Conservation (phyloP, 64 coral and sea anemone genomes). For the Dendrophyllia cribrosa region DNA sequence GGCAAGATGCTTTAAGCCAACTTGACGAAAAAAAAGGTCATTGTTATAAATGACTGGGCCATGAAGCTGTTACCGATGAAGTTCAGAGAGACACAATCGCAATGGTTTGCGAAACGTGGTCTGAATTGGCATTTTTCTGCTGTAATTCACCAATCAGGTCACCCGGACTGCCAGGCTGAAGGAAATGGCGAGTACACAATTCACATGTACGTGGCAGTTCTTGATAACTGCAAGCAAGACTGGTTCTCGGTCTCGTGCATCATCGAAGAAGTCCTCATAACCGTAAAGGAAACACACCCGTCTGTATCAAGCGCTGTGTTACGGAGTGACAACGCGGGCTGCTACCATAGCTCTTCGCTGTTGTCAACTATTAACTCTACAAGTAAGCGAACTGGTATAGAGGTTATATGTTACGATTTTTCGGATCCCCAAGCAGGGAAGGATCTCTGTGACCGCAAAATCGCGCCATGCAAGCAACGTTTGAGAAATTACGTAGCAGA, state of each 20-base stretch:
- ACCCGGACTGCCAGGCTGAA: constrained; percentile 22
- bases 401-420: constrained; percentile 65
- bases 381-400: constrained; percentile 35
- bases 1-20: constrained; percentile 15
- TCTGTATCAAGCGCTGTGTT: constrained; percentile 57
- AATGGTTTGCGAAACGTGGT: constrained; percentile 60
- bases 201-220: constrained; percentile 37
- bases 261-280: constrained; percentile 63
- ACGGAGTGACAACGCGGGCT: constrained; percentile 4
- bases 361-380: constrained; percentile 21
- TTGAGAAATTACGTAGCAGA: constrained; percentile 57
- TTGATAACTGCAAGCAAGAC: constrained; percentile 70
- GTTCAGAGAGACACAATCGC: constrained; percentile 52
- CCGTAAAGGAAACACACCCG: constrained; percentile 48
- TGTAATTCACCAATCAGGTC: constrained; percentile 50
- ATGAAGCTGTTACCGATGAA: constrained; percentile 62
- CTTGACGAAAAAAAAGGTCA: constrained; percentile 14
- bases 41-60: constrained; percentile 72
- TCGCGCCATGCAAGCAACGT: constrained; percentile 63
- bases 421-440: constrained; percentile 56
- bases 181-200: background rate
- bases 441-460: constrained; percentile 67
- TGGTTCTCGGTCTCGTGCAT: constrained; percentile 71
- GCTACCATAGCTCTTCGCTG: constrained; percentile 17
- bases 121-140: constrained; percentile 27